These are phyloP conservation scores for Cassiopea xamachana DNA, from an alignment of 30 jellyfish, hydroid and myxozoan species.

Conservation along the genomic window DNA sequence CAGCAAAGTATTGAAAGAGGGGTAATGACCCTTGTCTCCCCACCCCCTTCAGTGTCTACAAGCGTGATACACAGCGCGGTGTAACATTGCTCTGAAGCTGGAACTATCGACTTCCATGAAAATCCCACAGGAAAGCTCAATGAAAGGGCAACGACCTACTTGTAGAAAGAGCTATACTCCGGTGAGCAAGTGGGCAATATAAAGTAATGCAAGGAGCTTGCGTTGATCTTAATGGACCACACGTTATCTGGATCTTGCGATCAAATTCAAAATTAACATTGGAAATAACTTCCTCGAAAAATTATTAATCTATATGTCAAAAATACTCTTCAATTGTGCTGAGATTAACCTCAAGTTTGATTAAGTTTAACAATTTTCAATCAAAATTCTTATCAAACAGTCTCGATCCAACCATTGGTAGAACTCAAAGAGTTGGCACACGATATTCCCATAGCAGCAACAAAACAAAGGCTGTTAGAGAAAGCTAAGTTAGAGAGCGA, in stretches of 20 bases:
- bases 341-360: conserved; percentile 35
- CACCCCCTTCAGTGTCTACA: too few species aligned
- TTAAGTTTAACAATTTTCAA: conserved; percentile 19
- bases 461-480: conserved; percentile 7
- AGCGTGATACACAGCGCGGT: too few species aligned
- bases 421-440: conserved; percentile 5
- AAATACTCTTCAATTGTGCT: conserved; percentile 6
- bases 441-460: conserved; percentile 23
- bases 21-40: too few species aligned
- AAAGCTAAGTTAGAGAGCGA: background rate
- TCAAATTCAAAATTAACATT: background rate
- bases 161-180: background rate
- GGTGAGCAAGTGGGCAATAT: background rate
- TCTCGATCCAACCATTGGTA: background rate
- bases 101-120: too few species aligned
- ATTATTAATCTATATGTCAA: background rate
- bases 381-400: conserved; percentile 27
- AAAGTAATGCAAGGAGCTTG: background rate
- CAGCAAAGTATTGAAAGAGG: too few species aligned
- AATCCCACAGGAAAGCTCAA: background rate
- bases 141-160: background rate
- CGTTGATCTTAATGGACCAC: background rate
- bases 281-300: background rate
- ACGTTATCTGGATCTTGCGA: background rate
- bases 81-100: too few species aligned